These are phyloP conservation scores for Andrena haemorrhoa DNA, from an alignment of 2,888 invertebrate species.

Conservation along the genomic window DNA sequence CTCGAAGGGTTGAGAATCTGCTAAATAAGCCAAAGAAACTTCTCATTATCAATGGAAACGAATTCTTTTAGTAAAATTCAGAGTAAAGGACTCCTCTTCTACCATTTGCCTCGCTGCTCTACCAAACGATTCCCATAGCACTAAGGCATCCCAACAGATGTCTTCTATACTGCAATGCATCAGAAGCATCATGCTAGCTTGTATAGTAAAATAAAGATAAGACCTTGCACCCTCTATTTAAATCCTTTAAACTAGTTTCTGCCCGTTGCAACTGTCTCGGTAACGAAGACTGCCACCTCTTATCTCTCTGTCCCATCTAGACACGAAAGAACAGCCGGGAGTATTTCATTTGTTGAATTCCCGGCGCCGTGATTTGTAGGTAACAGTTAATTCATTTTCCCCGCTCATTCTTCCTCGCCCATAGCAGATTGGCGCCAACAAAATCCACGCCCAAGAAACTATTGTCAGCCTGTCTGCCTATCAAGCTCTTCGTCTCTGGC, in stretches of 20 bases:
- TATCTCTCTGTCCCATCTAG: constrained; percentile 14
- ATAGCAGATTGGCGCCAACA: constrained; percentile 61
- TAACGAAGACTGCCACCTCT: constrained; percentile 14
- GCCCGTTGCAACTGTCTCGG: constrained; percentile 7
- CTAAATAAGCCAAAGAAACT: too few relatives aligned
- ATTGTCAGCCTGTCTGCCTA: constrained; percentile 52
- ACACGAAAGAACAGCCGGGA: constrained; percentile 14
- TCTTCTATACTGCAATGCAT: not conserved
- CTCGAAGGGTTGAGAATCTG: too few relatives aligned
- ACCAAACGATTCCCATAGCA: not conserved
- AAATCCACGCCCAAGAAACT: constrained; percentile 54
- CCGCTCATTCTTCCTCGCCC: constrained; percentile 50
- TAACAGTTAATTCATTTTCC: constrained; percentile 76
- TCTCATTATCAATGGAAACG: too few relatives aligned
- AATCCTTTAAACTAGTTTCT: constrained; percentile 10
- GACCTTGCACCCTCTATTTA: not conserved
- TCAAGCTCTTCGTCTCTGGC: constrained; percentile 33
- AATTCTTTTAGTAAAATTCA: too few relatives aligned
- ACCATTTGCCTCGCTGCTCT: not conserved
- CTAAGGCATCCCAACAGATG: not conserved
- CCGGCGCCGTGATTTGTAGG: constrained; percentile 72
- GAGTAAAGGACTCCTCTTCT: not conserved
- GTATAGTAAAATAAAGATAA: constrained; percentile 1
- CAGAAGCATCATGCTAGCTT: not conserved
- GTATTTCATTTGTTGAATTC: constrained; percentile 52